Evolutionary conservation across 2,888 invertebrate species (phyloP), one percentile per base, ranked within the genome.

Genomic region (Drosophila niveifrons): DNA sequence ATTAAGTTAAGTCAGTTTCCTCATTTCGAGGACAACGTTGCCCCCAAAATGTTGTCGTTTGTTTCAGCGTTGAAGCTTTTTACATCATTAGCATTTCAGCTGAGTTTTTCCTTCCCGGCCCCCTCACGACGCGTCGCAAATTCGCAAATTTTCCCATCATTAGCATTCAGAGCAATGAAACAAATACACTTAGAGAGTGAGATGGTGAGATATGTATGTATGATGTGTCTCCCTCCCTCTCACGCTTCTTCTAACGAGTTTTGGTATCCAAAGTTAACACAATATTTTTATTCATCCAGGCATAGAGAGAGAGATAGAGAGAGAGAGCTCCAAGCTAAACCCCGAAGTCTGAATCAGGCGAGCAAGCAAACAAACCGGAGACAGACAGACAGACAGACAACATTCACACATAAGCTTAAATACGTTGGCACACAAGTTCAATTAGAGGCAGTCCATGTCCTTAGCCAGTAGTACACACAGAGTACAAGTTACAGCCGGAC

Each of bases 121-220:
- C 47, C n/a, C 11, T 29, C 10, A 41, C 56, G 52, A 36, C 41
- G 48, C 50, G 80, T 67, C 78, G 75, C 75, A 82, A 84, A 88
- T 86, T 86, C 89, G 78, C 85, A 86, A 86, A 86, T 86, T 86
- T 89, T 86, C 89, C 89, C 85, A 86, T 86, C 85, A 86, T 86
- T 89, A 86, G 89, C 89, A 89, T 86, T 87, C 85, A 87, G 82
- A 78, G 88, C 85, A 89, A 86, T 86, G 89, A 85, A 87, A 89
- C 85, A 86, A 86, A 86, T 86, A 89, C 85, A 87, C 85, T 85
- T 86, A 78, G 72, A 69, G 74, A 59, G 48, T n/a, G 68, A 65
- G 70, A 69, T 68, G 80, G 66, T 36, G 58, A 57, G 59, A 66
- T 36, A 17, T 3, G 41, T 4, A 34, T 7, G 17, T 10, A 34